Percentiles rank a stretch among this genome's conserved stretches.
Evolutionary conservation across 2,113 vertebrate species (phyloP).

Genomic region (Electrona antarctica): DNA sequence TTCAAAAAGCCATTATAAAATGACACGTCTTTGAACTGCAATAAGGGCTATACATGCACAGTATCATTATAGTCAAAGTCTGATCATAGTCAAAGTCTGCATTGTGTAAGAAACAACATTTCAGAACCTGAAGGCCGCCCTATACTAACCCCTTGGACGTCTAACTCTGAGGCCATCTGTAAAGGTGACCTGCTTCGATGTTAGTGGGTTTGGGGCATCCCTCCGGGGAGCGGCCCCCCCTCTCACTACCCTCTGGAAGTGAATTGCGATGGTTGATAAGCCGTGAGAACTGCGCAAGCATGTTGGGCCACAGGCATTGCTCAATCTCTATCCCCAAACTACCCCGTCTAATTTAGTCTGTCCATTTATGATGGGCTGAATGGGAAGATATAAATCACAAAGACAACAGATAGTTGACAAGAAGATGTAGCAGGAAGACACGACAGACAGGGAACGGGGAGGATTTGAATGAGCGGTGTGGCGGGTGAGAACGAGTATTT

Average conservation of each 20-base stretch:
- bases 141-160: slow-evolving; percentile 22
- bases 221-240: slow-evolving; percentile 38
- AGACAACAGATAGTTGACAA: slow-evolving; percentile 42
- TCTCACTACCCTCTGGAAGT: slow-evolving; percentile 32
- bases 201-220: slow-evolving; percentile 53
- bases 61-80: background rate
- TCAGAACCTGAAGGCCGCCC: background rate
- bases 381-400: slow-evolving; percentile 57
- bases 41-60: background rate
- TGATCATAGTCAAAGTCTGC: background rate
- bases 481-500: slow-evolving; percentile 22
- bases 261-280: slow-evolving; percentile 70
- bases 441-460: slow-evolving; percentile 8
- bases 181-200: slow-evolving; percentile 35
- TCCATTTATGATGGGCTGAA: slow-evolving; percentile 21
- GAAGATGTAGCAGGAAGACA: slow-evolving; percentile 6
- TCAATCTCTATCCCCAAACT: slow-evolving; percentile 35
- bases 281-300: slow-evolving; percentile 41
- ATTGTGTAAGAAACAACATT: background rate
- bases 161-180: slow-evolving; percentile 36
- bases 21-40: background rate
- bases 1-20: background rate
- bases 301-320: slow-evolving; percentile 64
- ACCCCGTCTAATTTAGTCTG: background rate
- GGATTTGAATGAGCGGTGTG: slow-evolving; percentile 9